Conservation (phyloP, 2,113 vertebrate species). For the Silurus asotus region DNA sequence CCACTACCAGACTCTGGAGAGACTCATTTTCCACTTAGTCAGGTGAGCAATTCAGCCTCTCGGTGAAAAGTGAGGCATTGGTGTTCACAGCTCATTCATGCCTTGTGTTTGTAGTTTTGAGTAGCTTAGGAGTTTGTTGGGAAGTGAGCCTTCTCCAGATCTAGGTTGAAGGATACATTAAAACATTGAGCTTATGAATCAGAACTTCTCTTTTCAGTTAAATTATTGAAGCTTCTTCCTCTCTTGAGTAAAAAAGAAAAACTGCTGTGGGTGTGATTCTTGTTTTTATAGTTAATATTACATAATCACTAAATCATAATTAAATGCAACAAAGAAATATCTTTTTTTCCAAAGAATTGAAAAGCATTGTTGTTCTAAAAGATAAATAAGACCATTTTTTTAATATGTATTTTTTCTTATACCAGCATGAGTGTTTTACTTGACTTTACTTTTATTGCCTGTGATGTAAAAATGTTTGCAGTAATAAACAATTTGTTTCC, state of each 20-base stretch:
- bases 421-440: background rate
- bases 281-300: background rate
- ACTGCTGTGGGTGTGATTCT: background rate
- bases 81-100: background rate
- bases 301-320: background rate
- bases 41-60: conserved; percentile 67
- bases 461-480: background rate
- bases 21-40: conserved; percentile 94
- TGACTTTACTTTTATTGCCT: background rate
- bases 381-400: too few species aligned
- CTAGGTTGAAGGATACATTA: background rate
- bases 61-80: background rate
- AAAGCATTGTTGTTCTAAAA: too few species aligned
- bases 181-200: background rate
- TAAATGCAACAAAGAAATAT: background rate
- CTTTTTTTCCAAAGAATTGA: background rate
- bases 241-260: background rate
- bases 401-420: background rate
- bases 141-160: background rate
- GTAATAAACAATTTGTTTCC: background rate
- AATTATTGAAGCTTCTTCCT: background rate
- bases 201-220: background rate
- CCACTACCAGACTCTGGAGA: conserved; percentile 86
- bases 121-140: background rate
- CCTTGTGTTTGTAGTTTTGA: background rate